Percentiles rank a stretch among this genome's conserved stretches.
These are phyloP conservation scores for Trochalopteron elliotii DNA, from an alignment of 2,113 vertebrate genomes.

Conservation along the genomic window DNA sequence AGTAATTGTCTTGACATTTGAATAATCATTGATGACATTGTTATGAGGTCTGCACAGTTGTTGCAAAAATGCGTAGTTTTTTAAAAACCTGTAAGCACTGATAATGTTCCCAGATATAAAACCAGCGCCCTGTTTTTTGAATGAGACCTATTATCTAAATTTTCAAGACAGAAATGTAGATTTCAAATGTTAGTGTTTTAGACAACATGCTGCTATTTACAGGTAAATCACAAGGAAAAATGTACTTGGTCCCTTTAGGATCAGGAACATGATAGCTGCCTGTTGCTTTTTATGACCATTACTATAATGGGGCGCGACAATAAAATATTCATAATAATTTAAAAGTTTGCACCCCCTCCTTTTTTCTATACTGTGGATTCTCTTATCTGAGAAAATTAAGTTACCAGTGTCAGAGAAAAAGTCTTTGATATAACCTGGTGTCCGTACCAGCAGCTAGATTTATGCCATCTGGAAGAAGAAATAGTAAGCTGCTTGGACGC, in stretches of 20 bases:
- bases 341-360: not conserved
- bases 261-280: not conserved
- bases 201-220: not conserved
- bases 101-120: not conserved
- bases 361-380: not conserved
- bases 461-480: not conserved
- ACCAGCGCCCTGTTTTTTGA: not conserved
- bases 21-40: not conserved
- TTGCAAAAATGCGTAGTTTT: not conserved
- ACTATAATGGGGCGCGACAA: not conserved
- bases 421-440: not conserved
- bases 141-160: not conserved
- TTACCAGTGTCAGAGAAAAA: not conserved
- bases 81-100: not conserved
- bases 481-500: not conserved
- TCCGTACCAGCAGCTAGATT: not conserved
- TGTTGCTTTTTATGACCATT: not conserved
- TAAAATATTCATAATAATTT: not conserved
- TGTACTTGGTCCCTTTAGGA: not conserved
- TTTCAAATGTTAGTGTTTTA: not conserved
- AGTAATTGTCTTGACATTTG: not conserved
- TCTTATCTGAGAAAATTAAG: not conserved
- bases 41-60: not conserved
- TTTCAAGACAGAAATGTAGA: not conserved
- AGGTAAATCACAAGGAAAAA: not conserved